A percentile compares a stretch with the other conserved stretches of the same genome.
Conservation (phyloP, 2,888 invertebrate genomes). For the Dicycla oo region DNA sequence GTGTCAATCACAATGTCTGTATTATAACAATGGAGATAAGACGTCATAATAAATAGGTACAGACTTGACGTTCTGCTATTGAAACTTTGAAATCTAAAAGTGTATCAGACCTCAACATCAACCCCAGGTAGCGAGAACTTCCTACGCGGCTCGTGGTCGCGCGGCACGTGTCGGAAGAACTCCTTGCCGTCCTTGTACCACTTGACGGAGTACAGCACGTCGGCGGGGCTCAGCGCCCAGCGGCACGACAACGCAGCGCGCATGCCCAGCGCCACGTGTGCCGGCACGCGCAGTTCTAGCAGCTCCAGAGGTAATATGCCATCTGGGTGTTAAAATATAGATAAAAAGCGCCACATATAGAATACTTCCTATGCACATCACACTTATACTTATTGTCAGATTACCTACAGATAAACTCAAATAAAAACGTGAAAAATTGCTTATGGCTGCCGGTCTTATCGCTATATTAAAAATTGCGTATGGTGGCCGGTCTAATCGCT, state of each 20-base stretch:
- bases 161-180: conserved; percentile 96
- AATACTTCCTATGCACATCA: background rate
- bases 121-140: conserved; percentile 95
- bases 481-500: too few species aligned
- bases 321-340: conserved; percentile 25
- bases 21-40: background rate
- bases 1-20: conserved; percentile 2
- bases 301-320: conserved; percentile 89
- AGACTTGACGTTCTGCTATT: background rate
- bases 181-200: conserved; percentile 98
- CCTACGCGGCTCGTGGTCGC: conserved; percentile 94
- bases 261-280: conserved; percentile 94
- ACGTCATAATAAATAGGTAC: background rate
- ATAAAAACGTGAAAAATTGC: too few species aligned
- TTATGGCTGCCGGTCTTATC: too few species aligned
- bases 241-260: conserved; percentile 94
- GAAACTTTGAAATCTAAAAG: background rate
- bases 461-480: too few species aligned
- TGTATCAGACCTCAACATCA: conserved; percentile 92
- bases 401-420: too few species aligned
- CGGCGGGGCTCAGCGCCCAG: conserved; percentile 94
- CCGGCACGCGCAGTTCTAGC: conserved; percentile 94
- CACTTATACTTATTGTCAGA: too few species aligned
- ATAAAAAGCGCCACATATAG: background rate
- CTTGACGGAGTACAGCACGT: conserved; percentile 96